Percentiles rank a stretch among this genome's conserved stretches.
Evolutionary conservation across 2,888 invertebrate genomes (phyloP).

Genomic region (Agrochola circellaris): DNA sequence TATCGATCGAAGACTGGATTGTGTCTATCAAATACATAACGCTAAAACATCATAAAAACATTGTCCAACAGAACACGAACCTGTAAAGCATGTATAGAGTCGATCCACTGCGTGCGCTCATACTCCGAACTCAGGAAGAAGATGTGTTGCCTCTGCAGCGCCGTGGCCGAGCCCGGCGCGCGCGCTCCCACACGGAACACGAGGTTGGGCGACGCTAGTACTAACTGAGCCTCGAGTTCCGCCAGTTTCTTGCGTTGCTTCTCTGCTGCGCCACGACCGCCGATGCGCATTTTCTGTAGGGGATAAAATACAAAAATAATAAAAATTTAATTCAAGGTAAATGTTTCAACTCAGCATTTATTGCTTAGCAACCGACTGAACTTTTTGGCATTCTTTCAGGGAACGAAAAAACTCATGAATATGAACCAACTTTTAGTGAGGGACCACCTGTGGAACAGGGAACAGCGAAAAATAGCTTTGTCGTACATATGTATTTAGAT

Average conservation of each 20-base stretch:
- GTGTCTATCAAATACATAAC: neutral
- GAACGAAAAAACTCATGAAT: neutral
- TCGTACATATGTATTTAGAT: too few species aligned
- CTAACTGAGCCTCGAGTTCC: constrained; percentile 97
- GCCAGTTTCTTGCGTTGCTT: constrained; percentile 97
- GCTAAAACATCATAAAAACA: neutral
- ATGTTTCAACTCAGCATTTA: neutral
- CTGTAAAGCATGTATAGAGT: constrained; percentile 96
- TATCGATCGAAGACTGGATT: neutral
- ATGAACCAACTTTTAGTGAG: neutral
- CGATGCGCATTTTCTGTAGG: constrained; percentile 91
- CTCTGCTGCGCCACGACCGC: constrained; percentile 92
- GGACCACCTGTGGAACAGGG: neutral
- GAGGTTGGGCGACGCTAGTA: constrained; percentile 97
- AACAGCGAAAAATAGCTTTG: neutral
- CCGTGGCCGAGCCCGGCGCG: constrained; percentile 87
- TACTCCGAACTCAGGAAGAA: constrained; percentile 98
- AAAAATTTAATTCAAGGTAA: neutral
- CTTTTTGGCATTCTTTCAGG: neutral
- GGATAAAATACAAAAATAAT: neutral
- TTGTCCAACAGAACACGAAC: constrained; percentile 72
- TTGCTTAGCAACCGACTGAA: neutral
- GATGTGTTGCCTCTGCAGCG: constrained; percentile 93
- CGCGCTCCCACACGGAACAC: constrained; percentile 95
- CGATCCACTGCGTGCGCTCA: constrained; percentile 98